A percentile compares a stretch with the other conserved stretches of the same genome.
Evolutionary conservation across 2,888 invertebrate genomes (phyloP).

Genomic region (Eupithecia exiguata): DNA sequence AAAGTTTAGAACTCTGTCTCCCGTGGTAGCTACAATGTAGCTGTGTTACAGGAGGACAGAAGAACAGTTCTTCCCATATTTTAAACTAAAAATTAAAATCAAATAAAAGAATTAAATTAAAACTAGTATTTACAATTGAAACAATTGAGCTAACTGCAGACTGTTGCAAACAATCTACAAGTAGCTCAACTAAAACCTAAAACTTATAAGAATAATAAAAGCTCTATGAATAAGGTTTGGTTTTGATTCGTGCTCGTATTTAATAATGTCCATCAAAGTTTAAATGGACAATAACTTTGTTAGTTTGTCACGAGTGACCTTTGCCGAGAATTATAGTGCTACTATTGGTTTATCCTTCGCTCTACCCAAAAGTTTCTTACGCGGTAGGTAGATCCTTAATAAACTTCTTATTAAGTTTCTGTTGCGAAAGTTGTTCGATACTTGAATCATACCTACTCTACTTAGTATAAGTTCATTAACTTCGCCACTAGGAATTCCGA

Average conservation of each 20-base stretch:
- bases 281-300: constrained; percentile 66
- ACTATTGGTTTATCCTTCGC: constrained; percentile 25
- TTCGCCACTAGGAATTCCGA: constrained; percentile 23
- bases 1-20: too few species aligned
- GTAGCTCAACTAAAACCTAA: too few species aligned
- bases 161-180: too few species aligned
- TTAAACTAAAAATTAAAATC: too few species aligned
- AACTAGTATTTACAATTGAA: too few species aligned
- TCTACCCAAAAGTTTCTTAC: constrained; percentile 47
- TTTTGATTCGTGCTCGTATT: constrained; percentile 59
- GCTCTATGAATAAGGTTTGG: constrained; percentile 51
- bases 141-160: too few species aligned
- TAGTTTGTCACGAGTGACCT: constrained; percentile 58
- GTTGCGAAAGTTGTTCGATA: constrained; percentile 40
- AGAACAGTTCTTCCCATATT: too few species aligned
- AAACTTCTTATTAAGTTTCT: constrained; percentile 44
- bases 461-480: constrained; percentile 36
- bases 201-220: background rate
- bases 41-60: too few species aligned
- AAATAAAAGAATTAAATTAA: too few species aligned
- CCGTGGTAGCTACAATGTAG: too few species aligned
- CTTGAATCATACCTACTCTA: constrained; percentile 36
- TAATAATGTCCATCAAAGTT: constrained; percentile 63
- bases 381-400: constrained; percentile 38
- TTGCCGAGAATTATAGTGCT: constrained; percentile 53